These are phyloP conservation scores for Mico argentatus DNA, from an alignment of 2,797 vertebrate species.

Conservation along the genomic window DNA sequence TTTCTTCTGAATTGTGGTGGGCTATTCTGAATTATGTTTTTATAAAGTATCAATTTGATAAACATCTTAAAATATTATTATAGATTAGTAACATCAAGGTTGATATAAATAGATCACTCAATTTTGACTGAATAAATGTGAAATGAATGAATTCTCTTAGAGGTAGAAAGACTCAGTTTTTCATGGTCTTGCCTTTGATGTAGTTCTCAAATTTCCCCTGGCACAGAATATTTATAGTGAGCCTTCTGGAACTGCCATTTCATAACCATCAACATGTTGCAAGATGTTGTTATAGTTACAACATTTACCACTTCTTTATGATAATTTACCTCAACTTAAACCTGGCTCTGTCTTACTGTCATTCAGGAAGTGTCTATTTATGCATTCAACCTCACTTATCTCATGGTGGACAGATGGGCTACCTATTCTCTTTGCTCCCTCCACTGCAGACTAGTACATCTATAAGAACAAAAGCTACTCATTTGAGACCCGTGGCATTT, in stretches of 20 bases:
- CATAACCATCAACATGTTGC: background rate
- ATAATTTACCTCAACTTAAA: background rate
- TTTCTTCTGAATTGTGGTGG: background rate
- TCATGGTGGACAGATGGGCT: no score
- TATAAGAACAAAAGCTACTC: background rate
- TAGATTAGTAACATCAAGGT: background rate
- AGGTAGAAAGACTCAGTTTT: background rate
- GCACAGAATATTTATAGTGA: background rate
- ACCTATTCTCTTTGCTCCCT: background rate
- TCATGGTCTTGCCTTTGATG: background rate
- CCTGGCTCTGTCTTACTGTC: background rate
- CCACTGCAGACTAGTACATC: no score
- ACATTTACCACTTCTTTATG: background rate
- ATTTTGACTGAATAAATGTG: background rate
- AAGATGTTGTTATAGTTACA: background rate
- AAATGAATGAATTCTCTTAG: background rate
- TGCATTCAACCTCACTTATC: background rate
- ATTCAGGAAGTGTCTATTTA: background rate
- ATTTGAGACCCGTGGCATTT: background rate
- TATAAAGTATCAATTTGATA: background rate
- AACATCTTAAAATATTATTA: background rate
- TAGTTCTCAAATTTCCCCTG: background rate
- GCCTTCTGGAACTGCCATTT: background rate
- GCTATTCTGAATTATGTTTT: background rate
- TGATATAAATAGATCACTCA: background rate